Base-by-base conservation (phyloP, 1,140 invertebrate species). In the Eupristina koningsbergeri region DNA sequence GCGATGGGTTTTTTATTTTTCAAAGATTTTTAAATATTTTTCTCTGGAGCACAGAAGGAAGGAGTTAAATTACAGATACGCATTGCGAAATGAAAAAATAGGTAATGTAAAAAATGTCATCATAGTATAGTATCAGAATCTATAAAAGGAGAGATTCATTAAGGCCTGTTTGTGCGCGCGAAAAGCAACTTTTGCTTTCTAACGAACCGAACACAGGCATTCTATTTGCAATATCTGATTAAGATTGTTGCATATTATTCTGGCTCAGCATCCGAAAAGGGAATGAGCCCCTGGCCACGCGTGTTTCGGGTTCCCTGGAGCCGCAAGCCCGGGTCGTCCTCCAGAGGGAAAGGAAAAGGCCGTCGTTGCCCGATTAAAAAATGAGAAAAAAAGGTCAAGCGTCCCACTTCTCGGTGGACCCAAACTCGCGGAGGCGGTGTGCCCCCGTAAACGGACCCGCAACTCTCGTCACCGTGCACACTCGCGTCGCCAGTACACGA, bases 81-180 rank as follows among this genome's bases (percentile, higher is more conserved):
- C 9, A 58, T 58, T 58, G 53, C 53, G 26, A 26, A 26, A 58
- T 58, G 2, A 26, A 58, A 58, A 58, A 26, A 58, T 58, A 58
- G 22, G 53, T 58, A 58, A 26, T 26, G 53, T 58, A 58, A 58
- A 58, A 63, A 63, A 63, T 63, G 29, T 63, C 61, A 63, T 63
- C 61, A 63, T 19, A 63, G 9, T 13, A 31, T 3, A 13, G 31
- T 67, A 67, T 67, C 64, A 36, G 64, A 36, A 67, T 67, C 64
- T 67, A 67, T 67, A 67, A 67, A 67, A 67, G 64, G 64, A 34
- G 63, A 64, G 64, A 67, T 67, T 67, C 64, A 36, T 67, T 67
- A 67, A 67, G 64, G 29, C 64, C 31, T 64, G 63, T 64, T 53
- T 53, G n/a, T 17, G 64, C 64, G 31, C 6, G 34, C 64, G 1